Evolutionary conservation across 1,140 invertebrate genomes (phyloP).

Genomic region (Charaxes varanes): DNA sequence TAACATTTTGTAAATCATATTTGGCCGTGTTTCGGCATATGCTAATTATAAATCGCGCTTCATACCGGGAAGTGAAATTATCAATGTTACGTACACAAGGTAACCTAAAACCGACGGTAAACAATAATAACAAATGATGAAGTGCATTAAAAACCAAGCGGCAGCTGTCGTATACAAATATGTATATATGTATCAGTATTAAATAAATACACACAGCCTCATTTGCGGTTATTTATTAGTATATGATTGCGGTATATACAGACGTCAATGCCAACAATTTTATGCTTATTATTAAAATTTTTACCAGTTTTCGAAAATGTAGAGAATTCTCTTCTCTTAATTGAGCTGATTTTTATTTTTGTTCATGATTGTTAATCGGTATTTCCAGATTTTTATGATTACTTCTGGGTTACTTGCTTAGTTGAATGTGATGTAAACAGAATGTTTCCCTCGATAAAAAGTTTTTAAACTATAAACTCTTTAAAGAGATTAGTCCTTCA

Average conservation of each 20-base stretch:
- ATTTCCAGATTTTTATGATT: no score
- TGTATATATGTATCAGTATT: slow-evolving; percentile 3
- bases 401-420: no score
- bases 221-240: not conserved
- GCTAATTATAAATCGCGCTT: slow-evolving; percentile 5
- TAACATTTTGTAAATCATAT: slow-evolving; percentile 3
- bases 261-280: slow-evolving; percentile 1
- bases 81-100: slow-evolving; percentile 20
- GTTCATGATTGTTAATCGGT: no score
- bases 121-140: slow-evolving; percentile 10
- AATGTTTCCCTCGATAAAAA: no score
- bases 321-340: no score
- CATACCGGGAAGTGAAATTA: slow-evolving; percentile 13
- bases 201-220: slow-evolving; percentile 1
- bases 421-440: no score
- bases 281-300: not conserved
- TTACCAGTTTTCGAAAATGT: no score
- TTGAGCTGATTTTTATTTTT: no score
- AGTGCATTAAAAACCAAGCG: slow-evolving; percentile 4
- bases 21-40: slow-evolving; percentile 7
- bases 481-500: no score
- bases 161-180: not conserved
- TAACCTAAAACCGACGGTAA: slow-evolving; percentile 8
- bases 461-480: no score
- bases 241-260: slow-evolving; percentile 1